phyloP scores from a whole-genome alignment of 2,888 invertebrate genomes.

The Chloromyia formosa region DNA sequence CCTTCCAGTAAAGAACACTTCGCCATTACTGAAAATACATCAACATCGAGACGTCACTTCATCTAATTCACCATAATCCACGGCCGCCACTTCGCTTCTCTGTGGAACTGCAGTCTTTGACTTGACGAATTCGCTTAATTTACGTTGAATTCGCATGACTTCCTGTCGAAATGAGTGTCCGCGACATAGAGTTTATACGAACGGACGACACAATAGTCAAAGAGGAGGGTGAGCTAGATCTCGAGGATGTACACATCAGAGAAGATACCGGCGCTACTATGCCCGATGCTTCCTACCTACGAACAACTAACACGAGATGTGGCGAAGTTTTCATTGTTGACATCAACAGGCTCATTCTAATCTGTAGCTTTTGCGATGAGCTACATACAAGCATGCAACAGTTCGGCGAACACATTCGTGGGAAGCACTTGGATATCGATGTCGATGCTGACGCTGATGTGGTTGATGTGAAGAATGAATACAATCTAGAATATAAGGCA shows the following conservation, averaged over 20 bases:
- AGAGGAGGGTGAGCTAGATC: neutral
- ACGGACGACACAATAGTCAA: no score
- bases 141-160: no score
- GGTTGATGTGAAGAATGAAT: no score
- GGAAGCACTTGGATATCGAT: neutral
- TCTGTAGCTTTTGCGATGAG: constrained; percentile 14
- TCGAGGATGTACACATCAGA: neutral
- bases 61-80: no score
- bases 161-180: neutral
- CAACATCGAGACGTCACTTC: no score
- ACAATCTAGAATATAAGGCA: no score
- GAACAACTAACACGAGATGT: neutral
- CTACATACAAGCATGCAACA: constrained; percentile 3
- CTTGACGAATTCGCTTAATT: no score
- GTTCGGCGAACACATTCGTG: constrained; percentile 8
- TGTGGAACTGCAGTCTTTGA: no score
- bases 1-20: no score
- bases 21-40: no score
- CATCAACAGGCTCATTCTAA: neutral
- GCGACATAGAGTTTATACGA: constrained; percentile 6
- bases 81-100: no score
- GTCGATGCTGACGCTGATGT: no score
- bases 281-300: neutral
- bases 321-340: constrained; percentile 2
- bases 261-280: neutral